Percentiles rank a stretch among this genome's conserved stretches.
These are phyloP conservation scores for Idaea biselata DNA, from an alignment of 2,888 invertebrate genomes.

Conservation along the genomic window DNA sequence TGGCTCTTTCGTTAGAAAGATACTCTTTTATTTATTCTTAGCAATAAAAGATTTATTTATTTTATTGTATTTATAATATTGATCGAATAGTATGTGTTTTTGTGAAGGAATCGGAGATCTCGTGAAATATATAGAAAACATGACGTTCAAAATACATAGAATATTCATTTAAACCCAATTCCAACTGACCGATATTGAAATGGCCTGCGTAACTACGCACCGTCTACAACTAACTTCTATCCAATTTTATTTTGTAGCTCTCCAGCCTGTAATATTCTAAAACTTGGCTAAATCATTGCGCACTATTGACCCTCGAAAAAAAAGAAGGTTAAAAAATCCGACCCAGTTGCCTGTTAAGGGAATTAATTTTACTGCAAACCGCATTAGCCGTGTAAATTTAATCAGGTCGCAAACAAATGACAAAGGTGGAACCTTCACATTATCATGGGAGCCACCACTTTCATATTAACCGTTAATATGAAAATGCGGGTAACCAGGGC, in stretches of 20 bases:
- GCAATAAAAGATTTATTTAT: too few relatives aligned
- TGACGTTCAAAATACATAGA: not conserved
- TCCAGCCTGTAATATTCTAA: not conserved
- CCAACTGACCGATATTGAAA: not conserved
- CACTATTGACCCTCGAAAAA: not conserved
- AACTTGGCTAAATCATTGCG: not conserved
- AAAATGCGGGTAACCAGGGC: constrained; percentile 72
- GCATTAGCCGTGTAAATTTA: constrained; percentile 71
- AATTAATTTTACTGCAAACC: constrained; percentile 60
- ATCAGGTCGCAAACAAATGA: constrained; percentile 74
- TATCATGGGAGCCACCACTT: constrained; percentile 61
- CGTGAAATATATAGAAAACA: not conserved
- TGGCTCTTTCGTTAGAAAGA: too few relatives aligned
- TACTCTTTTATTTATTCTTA: too few relatives aligned
- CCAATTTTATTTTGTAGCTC: not conserved
- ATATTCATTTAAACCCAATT: not conserved
- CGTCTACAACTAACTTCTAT: not conserved
- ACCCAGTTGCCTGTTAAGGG: constrained; percentile 40
- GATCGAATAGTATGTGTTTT: too few relatives aligned
- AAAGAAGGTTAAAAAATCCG: constrained; percentile 27
- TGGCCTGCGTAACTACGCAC: not conserved
- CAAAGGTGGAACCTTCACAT: constrained; percentile 68
- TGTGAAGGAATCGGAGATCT: not conserved
- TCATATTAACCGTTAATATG: constrained; percentile 57
- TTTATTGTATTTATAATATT: too few relatives aligned